Evolutionary conservation across 2,888 invertebrate species (phyloP).

Genomic region (Drosophila colorata): DNA sequence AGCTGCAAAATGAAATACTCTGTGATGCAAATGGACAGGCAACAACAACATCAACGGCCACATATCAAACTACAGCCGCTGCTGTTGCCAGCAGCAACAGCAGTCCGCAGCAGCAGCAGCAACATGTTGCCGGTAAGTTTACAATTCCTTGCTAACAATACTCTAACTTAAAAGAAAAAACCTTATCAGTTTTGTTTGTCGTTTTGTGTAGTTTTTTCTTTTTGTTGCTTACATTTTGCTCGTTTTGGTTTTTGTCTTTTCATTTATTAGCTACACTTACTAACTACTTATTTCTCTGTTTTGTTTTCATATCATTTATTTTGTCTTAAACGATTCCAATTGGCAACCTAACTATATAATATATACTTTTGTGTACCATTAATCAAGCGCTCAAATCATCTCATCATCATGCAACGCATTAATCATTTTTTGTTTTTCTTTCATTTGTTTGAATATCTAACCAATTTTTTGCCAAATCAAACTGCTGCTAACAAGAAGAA

Average conservation of each 20-base stretch:
- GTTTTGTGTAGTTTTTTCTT: conserved; percentile 39
- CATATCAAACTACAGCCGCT: conserved; percentile 67
- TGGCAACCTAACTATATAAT: conserved; percentile 17
- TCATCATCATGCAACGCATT: conserved; percentile 33
- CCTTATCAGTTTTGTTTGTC: conserved; percentile 27
- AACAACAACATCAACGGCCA: conserved; percentile 67
- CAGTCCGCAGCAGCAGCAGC: conserved; percentile 54
- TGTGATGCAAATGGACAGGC: conserved; percentile 80
- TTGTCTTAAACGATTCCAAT: conserved; percentile 36
- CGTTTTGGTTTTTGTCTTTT: conserved; percentile 35
- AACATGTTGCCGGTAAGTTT: conserved; percentile 70
- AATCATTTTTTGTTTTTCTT: conserved; percentile 32
- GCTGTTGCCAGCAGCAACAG: conserved; percentile 65
- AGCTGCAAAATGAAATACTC: conserved; percentile 82
- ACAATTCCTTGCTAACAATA: conserved; percentile 4
- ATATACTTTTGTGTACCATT: conserved; percentile 9
- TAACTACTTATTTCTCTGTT: conserved; percentile 20
- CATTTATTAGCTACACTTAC: conserved; percentile 35
- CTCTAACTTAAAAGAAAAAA: not conserved
- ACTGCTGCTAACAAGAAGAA: conserved; percentile 31
- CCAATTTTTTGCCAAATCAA: conserved; percentile 51
- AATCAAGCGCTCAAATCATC: conserved; percentile 19
- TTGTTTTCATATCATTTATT: not conserved
- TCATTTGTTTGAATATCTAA: conserved; percentile 26
- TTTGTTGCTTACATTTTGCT: conserved; percentile 46